Percentiles rank a stretch among this genome's conserved stretches.
These are phyloP conservation scores for Vulpes lagopus DNA, from an alignment of 2,113 vertebrate species.

Conservation along the genomic window DNA sequence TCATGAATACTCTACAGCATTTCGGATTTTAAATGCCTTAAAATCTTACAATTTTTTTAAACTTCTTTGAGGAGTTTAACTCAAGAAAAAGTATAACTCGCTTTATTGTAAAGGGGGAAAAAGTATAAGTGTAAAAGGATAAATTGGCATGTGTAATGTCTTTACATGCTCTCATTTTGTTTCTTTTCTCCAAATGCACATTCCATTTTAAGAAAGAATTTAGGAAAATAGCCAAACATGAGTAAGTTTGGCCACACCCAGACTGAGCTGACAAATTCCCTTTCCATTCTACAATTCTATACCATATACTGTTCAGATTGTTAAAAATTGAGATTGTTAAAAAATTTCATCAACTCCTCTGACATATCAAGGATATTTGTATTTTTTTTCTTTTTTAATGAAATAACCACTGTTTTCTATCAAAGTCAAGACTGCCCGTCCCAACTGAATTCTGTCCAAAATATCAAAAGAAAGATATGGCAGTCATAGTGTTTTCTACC, in stretches of 20 bases:
- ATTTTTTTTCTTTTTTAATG: not conserved
- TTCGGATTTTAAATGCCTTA: slow-evolving; percentile 2
- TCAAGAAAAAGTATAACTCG: not conserved
- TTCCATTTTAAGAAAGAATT: slow-evolving; percentile 48
- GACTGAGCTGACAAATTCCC: not conserved
- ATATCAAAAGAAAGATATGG: not conserved
- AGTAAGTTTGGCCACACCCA: slow-evolving; percentile 18
- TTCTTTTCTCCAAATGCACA: slow-evolving; percentile 32
- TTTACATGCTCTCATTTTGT: slow-evolving; percentile 4
- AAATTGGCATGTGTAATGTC: slow-evolving; percentile 4
- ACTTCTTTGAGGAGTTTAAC: not conserved
- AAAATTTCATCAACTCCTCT: not conserved
- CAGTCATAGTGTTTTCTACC: not conserved
- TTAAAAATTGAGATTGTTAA: not conserved
- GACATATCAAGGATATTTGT: not conserved
- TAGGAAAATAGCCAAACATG: slow-evolving; percentile 43
- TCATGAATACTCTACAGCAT: not conserved
- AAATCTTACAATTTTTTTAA: not conserved
- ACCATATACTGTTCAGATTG: not conserved
- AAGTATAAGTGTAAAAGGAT: not conserved
- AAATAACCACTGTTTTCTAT: not conserved
- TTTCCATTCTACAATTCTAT: not conserved
- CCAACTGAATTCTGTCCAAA: not conserved
- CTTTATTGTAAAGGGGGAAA: not conserved
- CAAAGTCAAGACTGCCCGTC: not conserved